phyloP scores from a whole-genome alignment of 2,113 vertebrate species.

The Nothoprocta pentlandii region DNA sequence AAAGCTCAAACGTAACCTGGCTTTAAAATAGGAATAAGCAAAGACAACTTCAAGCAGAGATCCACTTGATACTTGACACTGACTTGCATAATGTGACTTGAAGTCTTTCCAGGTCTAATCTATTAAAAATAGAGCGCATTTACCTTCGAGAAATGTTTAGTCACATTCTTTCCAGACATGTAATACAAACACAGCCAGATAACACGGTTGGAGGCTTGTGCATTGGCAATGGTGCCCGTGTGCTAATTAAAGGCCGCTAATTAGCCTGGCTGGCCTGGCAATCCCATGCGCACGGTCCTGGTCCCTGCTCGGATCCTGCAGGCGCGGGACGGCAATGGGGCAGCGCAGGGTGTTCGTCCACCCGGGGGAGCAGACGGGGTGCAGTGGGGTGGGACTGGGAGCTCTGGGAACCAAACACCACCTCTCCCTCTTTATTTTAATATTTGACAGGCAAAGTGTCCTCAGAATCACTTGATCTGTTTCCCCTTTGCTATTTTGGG shows the following conservation, averaged over 20 bases:
- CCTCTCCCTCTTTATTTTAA: not conserved
- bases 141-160: not conserved
- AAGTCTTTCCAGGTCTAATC: not conserved
- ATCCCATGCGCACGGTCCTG: not conserved
- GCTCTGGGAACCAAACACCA: not conserved
- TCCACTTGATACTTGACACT: fast-evolving
- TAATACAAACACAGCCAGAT: not conserved
- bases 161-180: not conserved
- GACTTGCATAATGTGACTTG: not conserved
- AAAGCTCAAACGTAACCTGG: fast-evolving
- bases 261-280: not conserved
- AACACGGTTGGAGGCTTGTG: not conserved
- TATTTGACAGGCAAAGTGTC: not conserved
- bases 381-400: not conserved
- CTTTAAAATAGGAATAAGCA: not conserved
- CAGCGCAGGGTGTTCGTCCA: too few relatives aligned
- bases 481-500: not conserved
- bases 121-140: not conserved
- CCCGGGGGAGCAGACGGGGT: fast-evolving
- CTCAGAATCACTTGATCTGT: not conserved
- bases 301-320: too few relatives aligned
- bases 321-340: too few relatives aligned
- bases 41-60: not conserved
- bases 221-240: not conserved
- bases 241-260: not conserved